These are phyloP conservation scores for Papilio xuthus DNA, from an alignment of 1,140 invertebrate species.

Conservation along the genomic window DNA sequence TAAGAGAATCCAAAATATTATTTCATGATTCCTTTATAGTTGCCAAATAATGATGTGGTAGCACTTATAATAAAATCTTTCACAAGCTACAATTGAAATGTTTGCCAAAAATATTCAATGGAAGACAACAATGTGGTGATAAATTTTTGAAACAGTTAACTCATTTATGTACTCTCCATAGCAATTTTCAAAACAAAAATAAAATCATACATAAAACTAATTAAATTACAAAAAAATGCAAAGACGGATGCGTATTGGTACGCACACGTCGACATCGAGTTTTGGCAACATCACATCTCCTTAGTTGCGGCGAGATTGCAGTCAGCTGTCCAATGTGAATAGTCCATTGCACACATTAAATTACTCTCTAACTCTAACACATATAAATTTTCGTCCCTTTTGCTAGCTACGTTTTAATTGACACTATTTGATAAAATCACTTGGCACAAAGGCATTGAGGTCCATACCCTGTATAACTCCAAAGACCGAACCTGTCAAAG, in stretches of 20 bases:
- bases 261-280: conserved; percentile 51
- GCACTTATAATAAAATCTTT: conserved; percentile 49
- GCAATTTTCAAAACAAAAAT: conserved; percentile 61
- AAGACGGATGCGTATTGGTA: conserved; percentile 58
- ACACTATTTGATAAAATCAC: conserved; percentile 80
- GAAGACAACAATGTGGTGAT: conserved; percentile 68
- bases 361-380: conserved; percentile 74
- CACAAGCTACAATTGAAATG: conserved; percentile 74
- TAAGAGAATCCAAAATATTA: conserved; percentile 37
- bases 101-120: conserved; percentile 76
- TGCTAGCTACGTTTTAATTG: conserved; percentile 78
- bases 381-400: conserved; percentile 75
- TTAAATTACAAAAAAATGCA: conserved; percentile 77
- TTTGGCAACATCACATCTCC: conserved; percentile 64
- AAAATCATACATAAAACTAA: conserved; percentile 64
- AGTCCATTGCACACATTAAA: conserved; percentile 77
- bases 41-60: conserved; percentile 59
- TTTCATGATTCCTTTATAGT: conserved; percentile 39
- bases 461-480: conserved; percentile 79
- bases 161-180: conserved; percentile 59
- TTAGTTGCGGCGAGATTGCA: conserved; percentile 53
- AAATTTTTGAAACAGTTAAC: conserved; percentile 41
- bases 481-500: conserved; percentile 69
- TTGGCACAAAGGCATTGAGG: conserved; percentile 81
- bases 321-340: conserved; percentile 55